Conservation (phyloP, 2,797 vertebrate species). For the Mus minutoides region DNA sequence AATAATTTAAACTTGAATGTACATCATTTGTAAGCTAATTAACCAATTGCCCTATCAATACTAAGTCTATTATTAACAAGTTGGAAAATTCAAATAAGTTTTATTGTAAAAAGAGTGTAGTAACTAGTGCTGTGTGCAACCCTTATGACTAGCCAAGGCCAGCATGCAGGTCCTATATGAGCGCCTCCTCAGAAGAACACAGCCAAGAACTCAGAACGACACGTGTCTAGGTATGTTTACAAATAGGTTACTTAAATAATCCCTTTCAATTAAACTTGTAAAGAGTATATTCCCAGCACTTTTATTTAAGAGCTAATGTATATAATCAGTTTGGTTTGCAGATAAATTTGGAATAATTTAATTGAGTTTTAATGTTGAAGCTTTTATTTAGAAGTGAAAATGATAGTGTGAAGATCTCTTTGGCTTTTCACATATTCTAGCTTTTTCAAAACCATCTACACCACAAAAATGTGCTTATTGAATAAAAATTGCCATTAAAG, state of each 20-base stretch:
- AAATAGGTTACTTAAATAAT: constrained; percentile 85
- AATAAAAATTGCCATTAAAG: constrained; percentile 52
- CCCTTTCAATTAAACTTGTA: constrained; percentile 77
- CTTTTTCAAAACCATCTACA: constrained; percentile 52
- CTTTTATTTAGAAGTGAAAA: constrained; percentile 60
- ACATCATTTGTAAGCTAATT: constrained; percentile 83
- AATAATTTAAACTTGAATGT: constrained; percentile 76
- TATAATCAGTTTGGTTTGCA: constrained; percentile 48
- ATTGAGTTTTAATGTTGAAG: constrained; percentile 49
- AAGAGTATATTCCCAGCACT: constrained; percentile 50
- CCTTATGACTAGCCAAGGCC: constrained; percentile 98
- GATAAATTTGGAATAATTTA: constrained; percentile 58
- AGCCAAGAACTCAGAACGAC: constrained; percentile 95
- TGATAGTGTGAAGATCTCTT: constrained; percentile 35
- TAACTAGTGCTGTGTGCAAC: constrained; percentile 97
- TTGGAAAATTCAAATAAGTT: constrained; percentile 87
- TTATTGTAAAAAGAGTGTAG: constrained; percentile 88
- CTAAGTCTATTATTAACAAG: constrained; percentile 86
- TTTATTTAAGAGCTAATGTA: constrained; percentile 57
- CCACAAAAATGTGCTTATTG: constrained; percentile 45
- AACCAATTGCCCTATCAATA: constrained; percentile 84
- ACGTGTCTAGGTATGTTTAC: constrained; percentile 97
- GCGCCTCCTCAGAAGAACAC: constrained; percentile 99
- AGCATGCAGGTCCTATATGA: constrained; percentile 99
- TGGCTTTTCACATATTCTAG: constrained; percentile 41